Evolutionary conservation across 2,797 vertebrate genomes (phyloP).

Genomic region (Oceanodroma leucorhoa): DNA sequence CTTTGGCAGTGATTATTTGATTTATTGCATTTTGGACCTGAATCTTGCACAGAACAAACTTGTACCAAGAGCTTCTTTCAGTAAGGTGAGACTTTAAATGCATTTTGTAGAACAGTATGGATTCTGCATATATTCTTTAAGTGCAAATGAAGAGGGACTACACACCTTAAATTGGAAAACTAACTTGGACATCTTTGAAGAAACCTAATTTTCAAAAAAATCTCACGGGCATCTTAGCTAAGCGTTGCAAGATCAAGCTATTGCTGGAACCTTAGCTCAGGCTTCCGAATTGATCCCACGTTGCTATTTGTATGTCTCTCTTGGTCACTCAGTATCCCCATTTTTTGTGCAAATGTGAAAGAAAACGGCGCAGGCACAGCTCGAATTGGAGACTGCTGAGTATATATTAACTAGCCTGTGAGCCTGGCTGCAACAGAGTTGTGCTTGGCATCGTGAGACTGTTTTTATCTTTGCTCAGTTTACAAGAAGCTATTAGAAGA

Average conservation of each 20-base stretch:
- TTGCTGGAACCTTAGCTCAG: background rate
- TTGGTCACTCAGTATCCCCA: background rate
- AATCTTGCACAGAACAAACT: background rate
- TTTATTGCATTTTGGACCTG: background rate
- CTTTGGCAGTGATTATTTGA: background rate
- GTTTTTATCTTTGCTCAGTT: background rate
- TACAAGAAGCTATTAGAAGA: background rate
- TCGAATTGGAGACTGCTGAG: background rate
- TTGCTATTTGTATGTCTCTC: background rate
- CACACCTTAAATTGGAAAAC: background rate
- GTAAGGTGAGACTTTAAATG: background rate
- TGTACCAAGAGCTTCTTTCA: background rate
- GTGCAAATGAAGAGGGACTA: background rate
- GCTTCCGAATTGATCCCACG: background rate
- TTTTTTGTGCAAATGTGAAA: background rate
- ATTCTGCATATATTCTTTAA: background rate
- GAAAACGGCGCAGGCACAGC: background rate
- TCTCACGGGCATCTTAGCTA: background rate
- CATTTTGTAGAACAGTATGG: background rate
- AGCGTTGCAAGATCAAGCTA: background rate
- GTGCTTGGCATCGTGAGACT: background rate
- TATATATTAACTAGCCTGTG: background rate
- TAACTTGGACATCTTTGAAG: background rate
- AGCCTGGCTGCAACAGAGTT: background rate
- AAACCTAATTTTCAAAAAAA: background rate